Base-by-base conservation (phyloP, 2,797 vertebrate species). In the Dicrostonyx torquatus region DNA sequence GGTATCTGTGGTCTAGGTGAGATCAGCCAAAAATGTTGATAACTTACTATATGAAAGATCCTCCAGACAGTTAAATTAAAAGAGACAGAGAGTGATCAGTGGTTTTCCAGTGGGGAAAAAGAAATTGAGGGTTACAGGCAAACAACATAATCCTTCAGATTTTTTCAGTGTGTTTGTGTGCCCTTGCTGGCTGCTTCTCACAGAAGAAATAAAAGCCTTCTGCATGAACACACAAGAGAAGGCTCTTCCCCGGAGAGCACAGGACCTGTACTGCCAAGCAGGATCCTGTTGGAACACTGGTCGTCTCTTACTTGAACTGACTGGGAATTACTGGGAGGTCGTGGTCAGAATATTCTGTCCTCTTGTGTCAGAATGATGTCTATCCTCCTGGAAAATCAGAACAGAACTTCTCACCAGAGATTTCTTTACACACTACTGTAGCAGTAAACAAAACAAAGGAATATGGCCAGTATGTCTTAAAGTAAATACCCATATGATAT, bases 61-160 rank as follows among this genome's bases (percentile, higher is more conserved):
- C 50, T 86, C 60, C 50, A 88, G 82, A 80, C 31, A 8, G 29
- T 64, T 84, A 92, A 95, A 91, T 94, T 88, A 87, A 92, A 94
- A 94, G 43, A 18, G 29, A 58, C 55, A 11, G 8, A 73, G 22
- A 5, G 20, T 8, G 31, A 89, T 89, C 92, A 89, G 10, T 37
- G 45, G 53, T 70, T 90, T 95, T 40, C 20, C 12, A 18, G 50
- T 87, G 18, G 40, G 13, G 5, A 22, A n/a, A 64, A 88, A 64
- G 13, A 94, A 53, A 82, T 37, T 70, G 26, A 76, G n/a, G n/a
- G 37, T 93, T 87, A 94, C 82, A 93, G 73, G 24, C 78, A 92
- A 94, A 91, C 34, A 84, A 43, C 43, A 26, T 60, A 86, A 91
- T 82, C 87, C 62, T 90, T n/a, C 84, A 66, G 87, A 90, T 92